Conservation (phyloP, 2,888 invertebrate genomes). For the Empis livida region DNA sequence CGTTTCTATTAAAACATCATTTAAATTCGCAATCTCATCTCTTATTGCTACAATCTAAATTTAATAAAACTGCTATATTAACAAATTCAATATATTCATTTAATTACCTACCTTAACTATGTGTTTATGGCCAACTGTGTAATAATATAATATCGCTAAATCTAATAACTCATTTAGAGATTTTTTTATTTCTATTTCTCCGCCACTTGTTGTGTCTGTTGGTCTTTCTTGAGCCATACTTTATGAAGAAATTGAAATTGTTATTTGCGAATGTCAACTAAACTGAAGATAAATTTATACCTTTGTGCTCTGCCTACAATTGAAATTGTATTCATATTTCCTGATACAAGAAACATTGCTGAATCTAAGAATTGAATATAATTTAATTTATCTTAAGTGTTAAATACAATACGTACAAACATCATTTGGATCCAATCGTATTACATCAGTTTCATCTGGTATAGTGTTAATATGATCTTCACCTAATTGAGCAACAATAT, state of each 20-base stretch:
- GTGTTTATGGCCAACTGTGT: slow-evolving; percentile 34
- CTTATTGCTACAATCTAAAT: slow-evolving; percentile 28
- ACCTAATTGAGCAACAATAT: slow-evolving; percentile 27
- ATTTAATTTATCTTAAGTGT: slow-evolving; percentile 1
- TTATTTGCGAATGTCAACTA: neutral
- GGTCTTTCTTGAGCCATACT: slow-evolving; percentile 5
- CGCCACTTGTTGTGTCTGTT: slow-evolving; percentile 13
- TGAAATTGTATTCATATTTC: slow-evolving; percentile 25
- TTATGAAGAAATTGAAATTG: neutral
- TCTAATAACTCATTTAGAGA: slow-evolving; percentile 32
- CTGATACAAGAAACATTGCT: slow-evolving; percentile 26
- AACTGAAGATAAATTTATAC: slow-evolving; percentile 10
- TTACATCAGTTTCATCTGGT: slow-evolving; percentile 6
- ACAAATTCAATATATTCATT: neutral
- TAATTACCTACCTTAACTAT: slow-evolving; percentile 25
- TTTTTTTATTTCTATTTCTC: slow-evolving; percentile 20
- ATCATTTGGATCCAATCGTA: slow-evolving; percentile 11
- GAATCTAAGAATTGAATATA: slow-evolving; percentile 18
- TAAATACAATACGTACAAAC: slow-evolving; percentile 13
- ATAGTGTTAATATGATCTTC: slow-evolving; percentile 2
- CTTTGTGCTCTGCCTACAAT: slow-evolving; percentile 25
- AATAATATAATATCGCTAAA: slow-evolving; percentile 30
- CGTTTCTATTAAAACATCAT: slow-evolving; percentile 31
- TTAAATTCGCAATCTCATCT: slow-evolving; percentile 33
- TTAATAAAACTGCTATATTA: neutral